Conservation (phyloP, 92 coral and sea anemone genomes). For the Umimayanthus chanpuru region DNA sequence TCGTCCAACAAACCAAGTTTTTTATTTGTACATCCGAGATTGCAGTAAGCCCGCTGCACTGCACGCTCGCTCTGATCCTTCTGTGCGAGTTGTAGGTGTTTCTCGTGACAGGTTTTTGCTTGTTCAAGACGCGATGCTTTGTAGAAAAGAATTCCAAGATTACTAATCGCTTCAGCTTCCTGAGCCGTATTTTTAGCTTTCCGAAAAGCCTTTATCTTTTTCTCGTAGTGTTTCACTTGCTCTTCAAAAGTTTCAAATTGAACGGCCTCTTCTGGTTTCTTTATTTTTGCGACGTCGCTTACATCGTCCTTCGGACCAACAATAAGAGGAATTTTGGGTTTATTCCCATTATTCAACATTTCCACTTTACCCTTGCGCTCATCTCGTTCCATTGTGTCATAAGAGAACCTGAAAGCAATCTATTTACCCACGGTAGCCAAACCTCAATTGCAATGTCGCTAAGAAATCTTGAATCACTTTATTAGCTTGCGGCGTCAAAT, state of each 20-base stretch:
- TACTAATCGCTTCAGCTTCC: slow-evolving; percentile 90
- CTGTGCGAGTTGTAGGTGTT: slow-evolving; percentile 78
- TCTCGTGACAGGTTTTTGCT: slow-evolving; percentile 90
- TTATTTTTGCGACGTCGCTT: not conserved
- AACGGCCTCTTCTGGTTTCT: not conserved
- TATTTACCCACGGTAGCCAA: not conserved
- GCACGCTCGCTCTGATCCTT: slow-evolving; percentile 64
- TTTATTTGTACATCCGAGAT: slow-evolving; percentile 90
- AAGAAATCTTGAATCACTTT: no score
- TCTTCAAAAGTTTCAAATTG: slow-evolving; percentile 67
- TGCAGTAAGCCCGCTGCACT: slow-evolving; percentile 88
- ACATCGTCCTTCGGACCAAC: slow-evolving; percentile 35
- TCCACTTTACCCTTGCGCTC: slow-evolving; percentile 16
- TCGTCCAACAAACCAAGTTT: slow-evolving; percentile 77
- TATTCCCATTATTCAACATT: not conserved
- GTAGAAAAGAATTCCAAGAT: slow-evolving; percentile 91
- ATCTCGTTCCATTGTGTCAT: not conserved
- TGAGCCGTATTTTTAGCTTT: slow-evolving; percentile 77
- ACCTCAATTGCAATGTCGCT: not conserved
- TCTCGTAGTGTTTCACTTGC: slow-evolving; percentile 81
- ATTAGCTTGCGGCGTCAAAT: not conserved
- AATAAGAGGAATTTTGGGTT: slow-evolving; percentile 27
- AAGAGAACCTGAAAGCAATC: not conserved
- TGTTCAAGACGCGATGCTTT: slow-evolving; percentile 76
- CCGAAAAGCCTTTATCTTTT: slow-evolving; percentile 70